Percentiles rank a stretch among this genome's conserved stretches.
Evolutionary conservation across 2,888 invertebrate species (phyloP).

Genomic region (Noctua pronuba): DNA sequence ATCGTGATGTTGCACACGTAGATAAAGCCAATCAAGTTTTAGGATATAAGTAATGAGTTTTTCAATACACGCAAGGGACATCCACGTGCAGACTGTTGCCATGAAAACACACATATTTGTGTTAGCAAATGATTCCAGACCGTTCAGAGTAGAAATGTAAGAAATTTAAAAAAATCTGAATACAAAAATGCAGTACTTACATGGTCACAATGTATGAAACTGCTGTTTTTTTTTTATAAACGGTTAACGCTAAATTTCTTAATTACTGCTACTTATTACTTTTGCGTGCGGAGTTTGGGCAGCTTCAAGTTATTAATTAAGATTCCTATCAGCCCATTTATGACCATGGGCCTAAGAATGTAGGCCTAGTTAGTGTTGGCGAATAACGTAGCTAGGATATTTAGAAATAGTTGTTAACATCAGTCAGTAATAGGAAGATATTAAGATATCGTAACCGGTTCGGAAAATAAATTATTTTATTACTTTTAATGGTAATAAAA

Average conservation of each 20-base stretch:
- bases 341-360: background rate
- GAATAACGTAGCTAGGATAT: background rate
- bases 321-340: background rate
- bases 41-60: background rate
- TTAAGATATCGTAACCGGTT: background rate
- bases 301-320: background rate
- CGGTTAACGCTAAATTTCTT: background rate
- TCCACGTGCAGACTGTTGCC: background rate
- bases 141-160: too few species aligned
- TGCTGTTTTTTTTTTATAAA: too few species aligned
- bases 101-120: background rate
- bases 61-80: background rate
- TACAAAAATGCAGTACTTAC: too few species aligned
- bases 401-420: background rate
- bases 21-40: background rate
- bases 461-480: background rate
- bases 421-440: too few species aligned
- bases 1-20: constrained; percentile 4
- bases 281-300: background rate
- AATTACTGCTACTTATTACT: too few species aligned
- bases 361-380: background rate
- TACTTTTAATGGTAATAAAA: constrained; percentile 4
- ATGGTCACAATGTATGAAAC: too few species aligned
- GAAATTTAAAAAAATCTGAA: too few species aligned
- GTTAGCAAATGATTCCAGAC: background rate